These are phyloP conservation scores for Nixonia krombeini DNA, from an alignment of 1,140 invertebrate genomes.

Conservation along the genomic window DNA sequence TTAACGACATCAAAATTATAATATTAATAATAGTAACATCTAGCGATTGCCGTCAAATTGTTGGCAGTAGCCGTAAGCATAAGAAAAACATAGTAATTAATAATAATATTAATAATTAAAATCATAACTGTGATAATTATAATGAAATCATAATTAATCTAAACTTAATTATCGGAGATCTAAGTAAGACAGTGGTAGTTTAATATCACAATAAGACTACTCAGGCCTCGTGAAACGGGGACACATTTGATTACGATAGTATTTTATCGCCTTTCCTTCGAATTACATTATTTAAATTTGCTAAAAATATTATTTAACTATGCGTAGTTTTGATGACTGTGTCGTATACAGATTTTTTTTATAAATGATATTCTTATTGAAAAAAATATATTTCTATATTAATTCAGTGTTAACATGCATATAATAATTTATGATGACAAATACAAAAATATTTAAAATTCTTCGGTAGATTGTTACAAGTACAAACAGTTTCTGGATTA, in stretches of 20 bases:
- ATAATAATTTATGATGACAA: too few relatives aligned
- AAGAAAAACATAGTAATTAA: too few relatives aligned
- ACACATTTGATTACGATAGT: constrained; percentile 45
- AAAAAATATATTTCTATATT: too few relatives aligned
- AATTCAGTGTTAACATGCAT: too few relatives aligned
- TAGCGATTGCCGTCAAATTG: constrained; percentile 26
- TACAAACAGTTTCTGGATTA: too few relatives aligned
- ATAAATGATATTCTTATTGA: too few relatives aligned
- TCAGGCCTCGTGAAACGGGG: constrained; percentile 70
- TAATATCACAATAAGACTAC: constrained; percentile 74
- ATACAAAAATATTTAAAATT: too few relatives aligned
- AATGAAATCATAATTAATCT: constrained; percentile 38
- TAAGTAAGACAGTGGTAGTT: constrained; percentile 73
- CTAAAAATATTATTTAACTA: constrained; percentile 34
- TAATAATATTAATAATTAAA: constrained; percentile 19
- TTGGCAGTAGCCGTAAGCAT: constrained; percentile 44
- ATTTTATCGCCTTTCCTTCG: constrained; percentile 7
- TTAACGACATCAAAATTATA: constrained; percentile 7
- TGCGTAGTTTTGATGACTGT: constrained; percentile 12
- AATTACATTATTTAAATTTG: constrained; percentile 23
- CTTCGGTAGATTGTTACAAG: too few relatives aligned
- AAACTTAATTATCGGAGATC: constrained; percentile 71
- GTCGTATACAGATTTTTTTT: neutral
- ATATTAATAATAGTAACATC: constrained; percentile 3
- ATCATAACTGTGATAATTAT: constrained; percentile 17